Evolutionary conservation across 2,888 invertebrate species (phyloP), one percentile per base, ranked within the genome.

Genomic region (Gastracanthus pulcherrimus): DNA sequence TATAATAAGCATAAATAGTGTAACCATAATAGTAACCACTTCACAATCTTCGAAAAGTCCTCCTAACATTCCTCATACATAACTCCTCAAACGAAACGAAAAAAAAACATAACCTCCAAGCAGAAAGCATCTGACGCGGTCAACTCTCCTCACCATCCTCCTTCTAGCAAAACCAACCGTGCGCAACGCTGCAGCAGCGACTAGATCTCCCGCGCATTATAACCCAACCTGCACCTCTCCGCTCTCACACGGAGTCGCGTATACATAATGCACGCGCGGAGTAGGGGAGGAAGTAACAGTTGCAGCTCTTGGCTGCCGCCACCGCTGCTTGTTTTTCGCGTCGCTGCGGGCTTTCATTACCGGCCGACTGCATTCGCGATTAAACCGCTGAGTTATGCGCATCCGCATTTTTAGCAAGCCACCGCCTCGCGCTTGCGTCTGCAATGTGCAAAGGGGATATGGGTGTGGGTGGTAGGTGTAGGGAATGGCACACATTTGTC

Each of bases 301-400:
- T 64, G 23, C n/a, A n/a, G n/a, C n/a, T n/a, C n/a, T n/a, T n/a
- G n/a, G n/a, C n/a, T n/a, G 60, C 60, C 26, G 38, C 78, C 64
- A n/a, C n/a, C n/a, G 74, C 41, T 51, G 83, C 83, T 83, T 86
- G 88, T 90, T 90, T 90, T 89, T 88, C 87, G 85, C 84, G 29
- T 31, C 58, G 45, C 70, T 85, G 87, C 86, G 78, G 83, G 85
- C 87, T 90, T 90, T 90, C 89, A 90, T 90, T 90, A 90, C 88
- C 66, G n/a, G 67, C 67, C 38, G 41, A 29, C 69, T 64, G 58
- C 79, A 86, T 83, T 85, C 86, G 86, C 89, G 90, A 90, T 90
- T 90, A 90, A 89, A 89, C 88, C 89, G 78, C 88, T 88, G 89
- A 90, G 87, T 90, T 90, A 90, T 90, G 87, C 87, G 85, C 86